Percentiles rank a stretch among this genome's conserved stretches.
Evolutionary conservation across 2,888 invertebrate species (phyloP).

Genomic region (Phoenoteleia sp.): DNA sequence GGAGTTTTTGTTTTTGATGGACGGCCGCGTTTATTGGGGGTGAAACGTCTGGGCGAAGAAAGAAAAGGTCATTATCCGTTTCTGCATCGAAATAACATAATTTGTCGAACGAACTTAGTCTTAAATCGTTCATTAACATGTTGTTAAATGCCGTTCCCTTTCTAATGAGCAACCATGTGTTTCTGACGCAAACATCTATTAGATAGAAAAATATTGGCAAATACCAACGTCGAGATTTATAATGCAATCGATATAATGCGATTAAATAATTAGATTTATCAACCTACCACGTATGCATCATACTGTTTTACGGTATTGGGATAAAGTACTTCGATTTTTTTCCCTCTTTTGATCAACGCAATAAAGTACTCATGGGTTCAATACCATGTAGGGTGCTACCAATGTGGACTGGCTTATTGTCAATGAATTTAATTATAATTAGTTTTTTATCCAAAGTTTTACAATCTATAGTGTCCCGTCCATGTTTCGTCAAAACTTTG

Average conservation of each 20-base stretch:
- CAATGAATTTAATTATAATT: conserved; percentile 73
- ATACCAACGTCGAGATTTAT: conserved; percentile 79
- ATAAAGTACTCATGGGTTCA: conserved; percentile 54
- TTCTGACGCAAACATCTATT: conserved; percentile 77
- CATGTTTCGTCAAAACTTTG: conserved; percentile 57
- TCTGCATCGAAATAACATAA: background rate
- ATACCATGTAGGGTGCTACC: conserved; percentile 61
- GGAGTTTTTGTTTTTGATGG: background rate
- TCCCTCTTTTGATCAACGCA: conserved; percentile 66
- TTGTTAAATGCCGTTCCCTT: background rate
- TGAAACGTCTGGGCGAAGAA: too few relatives aligned
- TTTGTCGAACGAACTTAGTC: background rate
- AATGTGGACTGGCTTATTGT: conserved; percentile 63
- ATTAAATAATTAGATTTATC: conserved; percentile 77
- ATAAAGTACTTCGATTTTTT: conserved; percentile 74
- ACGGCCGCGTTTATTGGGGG: too few relatives aligned
- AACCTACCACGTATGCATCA: conserved; percentile 77
- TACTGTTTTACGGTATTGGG: conserved; percentile 74
- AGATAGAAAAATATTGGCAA: conserved; percentile 76
- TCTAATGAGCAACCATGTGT: conserved; percentile 73
- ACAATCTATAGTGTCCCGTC: conserved; percentile 68
- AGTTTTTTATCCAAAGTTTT: conserved; percentile 46
- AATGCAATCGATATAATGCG: conserved; percentile 73
- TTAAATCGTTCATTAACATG: background rate
- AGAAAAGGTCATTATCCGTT: background rate